A percentile compares a stretch with the other conserved stretches of the same genome.
Evolutionary conservation across 1,140 invertebrate genomes (phyloP).

Genomic region (Daktulosphaira vitifoliae): DNA sequence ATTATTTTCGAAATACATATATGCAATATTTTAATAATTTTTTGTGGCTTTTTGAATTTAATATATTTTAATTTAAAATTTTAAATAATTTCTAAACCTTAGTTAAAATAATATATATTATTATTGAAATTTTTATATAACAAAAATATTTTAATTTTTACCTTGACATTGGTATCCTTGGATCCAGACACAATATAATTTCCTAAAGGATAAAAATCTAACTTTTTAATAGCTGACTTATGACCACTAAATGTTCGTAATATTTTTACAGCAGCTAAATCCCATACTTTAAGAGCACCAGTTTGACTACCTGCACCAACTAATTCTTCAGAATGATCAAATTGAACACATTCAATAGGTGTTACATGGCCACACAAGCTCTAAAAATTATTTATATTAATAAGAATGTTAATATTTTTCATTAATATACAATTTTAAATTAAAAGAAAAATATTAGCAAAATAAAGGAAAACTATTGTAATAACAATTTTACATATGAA

Average conservation of each 20-base stretch:
- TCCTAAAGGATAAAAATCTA: constrained; percentile 88
- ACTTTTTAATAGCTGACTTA: constrained; percentile 75
- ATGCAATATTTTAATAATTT: too few species aligned
- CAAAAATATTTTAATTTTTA: constrained; percentile 38
- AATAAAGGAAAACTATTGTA: too few species aligned
- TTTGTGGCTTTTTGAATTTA: too few species aligned
- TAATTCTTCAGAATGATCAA: constrained; percentile 87
- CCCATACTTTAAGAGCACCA: constrained; percentile 92
- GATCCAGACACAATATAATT: constrained; percentile 89
- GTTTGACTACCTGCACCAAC: constrained; percentile 90
- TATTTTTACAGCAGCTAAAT: constrained; percentile 86
- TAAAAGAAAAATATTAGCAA: too few species aligned
- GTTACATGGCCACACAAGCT: constrained; percentile 87
- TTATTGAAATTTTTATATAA: too few species aligned
- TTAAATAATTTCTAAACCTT: too few species aligned
- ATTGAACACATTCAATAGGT: constrained; percentile 87
- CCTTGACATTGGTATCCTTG: constrained; percentile 78
- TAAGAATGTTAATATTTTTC: too few species aligned
- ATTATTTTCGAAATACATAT: too few species aligned
- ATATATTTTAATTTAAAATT: too few species aligned
- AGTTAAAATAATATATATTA: too few species aligned
- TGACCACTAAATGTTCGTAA: constrained; percentile 87
- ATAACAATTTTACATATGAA: too few species aligned
- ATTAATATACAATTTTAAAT: too few species aligned
- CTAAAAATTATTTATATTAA: constrained; percentile 47